A percentile compares a stretch with the other conserved stretches of the same genome.
These are phyloP conservation scores for Vulpes lagopus DNA, from an alignment of 2,113 vertebrate genomes.

Conservation along the genomic window DNA sequence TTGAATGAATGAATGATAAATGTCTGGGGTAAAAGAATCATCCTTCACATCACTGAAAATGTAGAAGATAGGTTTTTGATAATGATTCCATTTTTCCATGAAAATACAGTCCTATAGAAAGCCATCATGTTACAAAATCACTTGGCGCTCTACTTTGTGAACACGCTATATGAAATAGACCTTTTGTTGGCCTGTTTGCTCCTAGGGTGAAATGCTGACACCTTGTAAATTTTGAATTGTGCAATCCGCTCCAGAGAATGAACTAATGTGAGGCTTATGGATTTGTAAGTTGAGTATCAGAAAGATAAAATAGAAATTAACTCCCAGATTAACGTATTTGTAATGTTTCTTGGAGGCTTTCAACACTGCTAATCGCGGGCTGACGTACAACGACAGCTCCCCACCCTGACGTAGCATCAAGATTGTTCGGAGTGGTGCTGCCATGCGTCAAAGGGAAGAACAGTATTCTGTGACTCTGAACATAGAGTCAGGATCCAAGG, in stretches of 20 bases:
- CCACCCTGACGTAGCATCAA: neutral
- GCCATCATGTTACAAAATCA: neutral
- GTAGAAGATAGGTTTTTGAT: neutral
- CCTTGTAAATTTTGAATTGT: neutral
- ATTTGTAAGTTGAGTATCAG: neutral
- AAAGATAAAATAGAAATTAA: conserved; percentile 48
- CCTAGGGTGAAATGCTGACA: neutral
- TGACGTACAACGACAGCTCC: neutral
- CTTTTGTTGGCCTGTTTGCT: neutral
- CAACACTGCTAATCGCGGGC: neutral
- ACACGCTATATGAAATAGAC: neutral
- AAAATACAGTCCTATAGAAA: neutral
- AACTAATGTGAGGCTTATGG: neutral
- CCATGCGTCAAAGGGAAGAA: neutral
- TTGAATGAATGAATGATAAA: conserved; percentile 1
- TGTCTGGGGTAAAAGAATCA: neutral
- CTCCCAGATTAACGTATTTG: neutral
- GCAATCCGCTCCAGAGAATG: neutral
- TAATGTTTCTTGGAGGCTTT: conserved; percentile 9
- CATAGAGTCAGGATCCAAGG: neutral
- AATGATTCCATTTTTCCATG: neutral
- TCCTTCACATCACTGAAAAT: conserved; percentile 10
- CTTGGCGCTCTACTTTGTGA: neutral
- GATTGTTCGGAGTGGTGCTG: neutral
- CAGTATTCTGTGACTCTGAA: neutral